Evolutionary conservation across 2,888 invertebrate species (phyloP), one percentile per base, ranked within the genome.

Genomic region (Callinectes sapidus): DNA sequence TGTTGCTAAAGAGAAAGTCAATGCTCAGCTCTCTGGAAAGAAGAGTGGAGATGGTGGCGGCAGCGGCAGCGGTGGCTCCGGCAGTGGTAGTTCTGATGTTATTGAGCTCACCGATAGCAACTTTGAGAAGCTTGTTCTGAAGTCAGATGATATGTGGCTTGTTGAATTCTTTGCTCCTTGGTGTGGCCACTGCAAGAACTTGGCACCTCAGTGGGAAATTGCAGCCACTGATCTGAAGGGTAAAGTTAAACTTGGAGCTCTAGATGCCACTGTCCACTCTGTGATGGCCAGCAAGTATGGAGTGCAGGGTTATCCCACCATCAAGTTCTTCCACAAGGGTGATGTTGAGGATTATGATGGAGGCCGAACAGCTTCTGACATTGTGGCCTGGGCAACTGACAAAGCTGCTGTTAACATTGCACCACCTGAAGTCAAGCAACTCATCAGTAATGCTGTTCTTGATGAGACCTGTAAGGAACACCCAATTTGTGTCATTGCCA

Each of bases 101-200:
- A 96, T 99, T 95, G 98, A 98, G 95, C 96, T 99, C 94, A 99
- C 99, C 0, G 99, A 99, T 96, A 97, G 97, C 94, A 99, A 99
- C 96, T 99, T 99, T 96, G 98, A 99, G 95, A 97, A 98, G 95
- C 96, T 97, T 91, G 99, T 99, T 28, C 96, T 99, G 95, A 97
- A 98, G 95, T 98, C 98, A 89, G 98, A 99, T 28, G 99, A 99
- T 95, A 97, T 99, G 96, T 99, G 99, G 99, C 96, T 99, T 95
- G 98, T 99, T 1, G 99, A 99, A 96, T 99, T 99, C 97, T 99
- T 97, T 96, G 99, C 99, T 10, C 98, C 98, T 0, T 99, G 99
- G 98, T 99, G 99, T 96, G 98, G 99, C 8, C 99, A 99, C 96
- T 99, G 99, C 96, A 99, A 99, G 96, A 98, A 97, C 95, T 96